Evolutionary conservation across 92 coral and sea anemone genomes (phyloP), one percentile per base, ranked within the genome.

Genomic region (Pocillopora grandis): DNA sequence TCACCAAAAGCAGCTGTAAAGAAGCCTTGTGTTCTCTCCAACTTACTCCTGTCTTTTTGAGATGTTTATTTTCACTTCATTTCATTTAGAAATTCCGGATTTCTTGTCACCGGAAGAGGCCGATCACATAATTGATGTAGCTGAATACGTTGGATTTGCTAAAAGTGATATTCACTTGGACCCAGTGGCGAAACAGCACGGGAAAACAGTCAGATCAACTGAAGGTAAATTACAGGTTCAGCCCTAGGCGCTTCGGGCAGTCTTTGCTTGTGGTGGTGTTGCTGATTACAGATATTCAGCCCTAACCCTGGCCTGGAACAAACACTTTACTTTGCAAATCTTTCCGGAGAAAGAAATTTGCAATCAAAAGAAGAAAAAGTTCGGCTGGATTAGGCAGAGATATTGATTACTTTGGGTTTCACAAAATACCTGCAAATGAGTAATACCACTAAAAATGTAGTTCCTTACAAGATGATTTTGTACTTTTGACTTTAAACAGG

Each of bases 111-210:
- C 89, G 10, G 94, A 95, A 33, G 99, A 97, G 72, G 90, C 95
- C 6, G 92, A 95, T 80, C 92, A 93, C 81, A 94, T 97, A 33
- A 78, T 92, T 27, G 71, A 92, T 5, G 89, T 90, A 14, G 94
- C 99, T 13, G 89, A 89, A 20, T 84, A 72, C 15, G 79, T 68
- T 23, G 99, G 99, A 12, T 90, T 97, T 65, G 71, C 88, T 52
- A 92, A 85, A 81, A 94, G 99, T 27, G 88, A 79, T 31, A 85
- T 92, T 7, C 99, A 97, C 74, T 75, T 94, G 79, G 99, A 97
- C 73, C 94, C 96, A 23, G 85, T 77, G 9, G 79, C 89, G 2
- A 78, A 79, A 21, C 78, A 88, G n/a, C 90, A 93, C 36, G 86
- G 81, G 6, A 64, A 90, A 67, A 69, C 85, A 60, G 33, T 90